Conservation (phyloP, 2,113 vertebrate genomes). For the Salvator merianae region DNA sequence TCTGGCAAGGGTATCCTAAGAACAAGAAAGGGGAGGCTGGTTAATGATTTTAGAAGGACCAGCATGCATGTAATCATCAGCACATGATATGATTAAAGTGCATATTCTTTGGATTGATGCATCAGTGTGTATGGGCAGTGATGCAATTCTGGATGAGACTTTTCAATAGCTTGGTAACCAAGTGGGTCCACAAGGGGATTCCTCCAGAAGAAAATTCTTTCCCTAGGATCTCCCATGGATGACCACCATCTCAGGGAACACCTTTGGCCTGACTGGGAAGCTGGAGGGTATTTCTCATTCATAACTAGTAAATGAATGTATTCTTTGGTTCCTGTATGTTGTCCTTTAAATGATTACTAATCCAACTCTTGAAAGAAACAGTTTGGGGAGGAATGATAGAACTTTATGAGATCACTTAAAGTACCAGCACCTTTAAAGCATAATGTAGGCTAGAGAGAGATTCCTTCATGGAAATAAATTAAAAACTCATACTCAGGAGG, state of each 20-base stretch:
- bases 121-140: constrained; percentile 37
- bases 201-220: constrained; percentile 59
- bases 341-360: not conserved
- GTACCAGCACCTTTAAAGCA: not conserved
- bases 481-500: constrained; percentile 18
- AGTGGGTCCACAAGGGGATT: constrained; percentile 17
- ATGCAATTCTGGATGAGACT: constrained; percentile 24
- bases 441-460: not conserved
- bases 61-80: constrained; percentile 48
- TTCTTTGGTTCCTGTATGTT: not conserved
- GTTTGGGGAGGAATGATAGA: not conserved
- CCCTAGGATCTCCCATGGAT: constrained; percentile 20
- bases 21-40: constrained; percentile 45
- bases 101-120: constrained; percentile 53
- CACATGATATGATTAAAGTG: constrained; percentile 65
- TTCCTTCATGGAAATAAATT: not conserved
- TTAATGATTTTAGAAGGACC: constrained; percentile 41
- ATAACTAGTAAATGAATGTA: not conserved
- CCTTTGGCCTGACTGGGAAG: not conserved
- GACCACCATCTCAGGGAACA: not conserved
- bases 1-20: constrained; percentile 43
- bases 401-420: not conserved
- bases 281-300: constrained; percentile 4
- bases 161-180: constrained; percentile 33
- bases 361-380: not conserved